phyloP scores from a whole-genome alignment of 2,797 vertebrate species.

The Xiphorhynchus erythropygius region DNA sequence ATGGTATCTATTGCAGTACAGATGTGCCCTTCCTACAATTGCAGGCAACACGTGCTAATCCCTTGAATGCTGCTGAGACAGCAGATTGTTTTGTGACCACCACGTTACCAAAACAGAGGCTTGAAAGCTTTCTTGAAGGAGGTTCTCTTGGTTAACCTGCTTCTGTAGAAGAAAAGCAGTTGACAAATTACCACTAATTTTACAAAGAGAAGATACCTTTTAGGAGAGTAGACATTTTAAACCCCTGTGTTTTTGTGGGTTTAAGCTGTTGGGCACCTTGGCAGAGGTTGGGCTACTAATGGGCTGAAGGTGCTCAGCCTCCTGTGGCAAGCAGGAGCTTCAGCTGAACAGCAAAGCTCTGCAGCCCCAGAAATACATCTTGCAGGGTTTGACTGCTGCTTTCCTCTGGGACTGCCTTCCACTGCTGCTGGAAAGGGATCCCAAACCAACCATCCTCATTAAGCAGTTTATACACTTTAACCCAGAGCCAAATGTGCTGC shows the following conservation, averaged over 20 bases:
- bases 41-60: not conserved
- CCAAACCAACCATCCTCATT: not conserved
- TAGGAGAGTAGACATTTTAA: not conserved
- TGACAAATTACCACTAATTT: not conserved
- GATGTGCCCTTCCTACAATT: not conserved
- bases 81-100: not conserved
- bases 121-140: not conserved
- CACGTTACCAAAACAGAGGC: not conserved
- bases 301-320: not conserved
- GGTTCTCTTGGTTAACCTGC: not conserved
- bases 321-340: not conserved
- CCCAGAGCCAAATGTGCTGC: not conserved
- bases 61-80: not conserved
- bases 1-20: fast-evolving
- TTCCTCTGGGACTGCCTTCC: not conserved
- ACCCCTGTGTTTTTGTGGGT: not conserved
- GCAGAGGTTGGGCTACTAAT: not conserved
- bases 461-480: not conserved
- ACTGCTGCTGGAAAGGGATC: not conserved
- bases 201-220: not conserved
- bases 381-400: not conserved
- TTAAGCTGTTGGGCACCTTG: not conserved
- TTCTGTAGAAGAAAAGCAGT: not conserved
- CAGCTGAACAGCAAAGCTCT: not conserved
- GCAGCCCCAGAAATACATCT: not conserved